Percentiles rank a stretch among this genome's conserved stretches.
Evolutionary conservation across 2,113 vertebrate genomes (phyloP).

Genomic region (Triplophysa siluroides): DNA sequence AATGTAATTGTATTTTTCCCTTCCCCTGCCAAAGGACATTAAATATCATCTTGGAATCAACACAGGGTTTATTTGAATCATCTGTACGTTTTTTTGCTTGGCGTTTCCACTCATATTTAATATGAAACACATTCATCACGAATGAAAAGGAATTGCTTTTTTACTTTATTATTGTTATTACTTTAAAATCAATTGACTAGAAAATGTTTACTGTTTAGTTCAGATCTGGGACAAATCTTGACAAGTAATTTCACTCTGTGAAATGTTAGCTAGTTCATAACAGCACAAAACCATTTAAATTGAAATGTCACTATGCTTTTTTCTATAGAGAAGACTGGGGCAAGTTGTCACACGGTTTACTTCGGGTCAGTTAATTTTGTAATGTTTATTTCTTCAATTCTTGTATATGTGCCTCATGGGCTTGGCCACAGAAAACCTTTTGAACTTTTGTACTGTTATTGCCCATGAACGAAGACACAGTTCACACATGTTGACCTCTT

Average conservation of each 20-base stretch:
- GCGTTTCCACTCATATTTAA: slow-evolving; percentile 46
- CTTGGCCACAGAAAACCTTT: too few species aligned
- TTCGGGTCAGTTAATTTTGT: too few species aligned
- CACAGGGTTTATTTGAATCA: slow-evolving; percentile 56
- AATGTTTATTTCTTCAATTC: too few species aligned
- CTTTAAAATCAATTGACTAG: slow-evolving; percentile 24
- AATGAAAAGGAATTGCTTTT: slow-evolving; percentile 30
- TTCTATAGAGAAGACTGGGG: too few species aligned
- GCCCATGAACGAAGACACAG: too few species aligned
- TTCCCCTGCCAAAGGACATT: slow-evolving; percentile 52
- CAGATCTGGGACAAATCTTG: neutral
- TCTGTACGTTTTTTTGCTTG: slow-evolving; percentile 44
- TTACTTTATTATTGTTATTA: slow-evolving; percentile 8
- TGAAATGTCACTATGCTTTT: slow-evolving; percentile 5
- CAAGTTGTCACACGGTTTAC: too few species aligned
- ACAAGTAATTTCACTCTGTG: neutral
- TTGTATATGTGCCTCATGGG: too few species aligned
- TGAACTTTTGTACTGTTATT: too few species aligned
- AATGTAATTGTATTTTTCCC: slow-evolving; percentile 47
- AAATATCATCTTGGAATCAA: slow-evolving; percentile 56
- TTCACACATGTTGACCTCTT: neutral
- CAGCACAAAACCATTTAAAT: neutral
- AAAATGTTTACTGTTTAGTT: slow-evolving; percentile 4
- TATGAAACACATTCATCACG: slow-evolving; percentile 53
- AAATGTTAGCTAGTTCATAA: slow-evolving; percentile 8